Conservation (phyloP, 1,140 invertebrate genomes). For the Drosophila elegans region DNA sequence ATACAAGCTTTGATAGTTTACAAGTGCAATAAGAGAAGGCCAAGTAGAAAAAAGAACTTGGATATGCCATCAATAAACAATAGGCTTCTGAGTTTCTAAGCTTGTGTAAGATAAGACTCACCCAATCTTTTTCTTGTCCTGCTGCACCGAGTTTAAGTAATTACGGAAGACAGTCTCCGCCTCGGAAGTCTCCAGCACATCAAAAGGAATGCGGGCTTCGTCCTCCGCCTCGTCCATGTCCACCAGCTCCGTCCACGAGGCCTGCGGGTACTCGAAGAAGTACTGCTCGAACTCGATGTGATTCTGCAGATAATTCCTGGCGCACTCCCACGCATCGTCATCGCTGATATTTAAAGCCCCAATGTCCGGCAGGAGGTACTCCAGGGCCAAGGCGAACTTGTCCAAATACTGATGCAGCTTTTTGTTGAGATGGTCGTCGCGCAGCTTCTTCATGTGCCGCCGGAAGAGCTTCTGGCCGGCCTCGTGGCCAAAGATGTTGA, state of each 20-base stretch:
- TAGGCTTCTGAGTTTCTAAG: too few relatives aligned
- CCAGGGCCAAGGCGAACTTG: slow-evolving; percentile 91
- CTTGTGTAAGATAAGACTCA: slow-evolving; percentile 85
- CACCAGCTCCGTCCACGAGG: slow-evolving; percentile 90
- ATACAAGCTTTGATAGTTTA: too few relatives aligned
- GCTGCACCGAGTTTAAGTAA: slow-evolving; percentile 95
- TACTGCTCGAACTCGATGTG: slow-evolving; percentile 96
- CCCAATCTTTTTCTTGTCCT: slow-evolving; percentile 95
- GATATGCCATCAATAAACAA: too few relatives aligned
- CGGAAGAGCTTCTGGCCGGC: slow-evolving; percentile 92
- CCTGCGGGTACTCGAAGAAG: slow-evolving; percentile 93
- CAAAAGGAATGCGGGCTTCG: slow-evolving; percentile 93
- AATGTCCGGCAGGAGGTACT: slow-evolving; percentile 93
- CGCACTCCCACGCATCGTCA: slow-evolving; percentile 93
- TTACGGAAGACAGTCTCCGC: slow-evolving; percentile 96
- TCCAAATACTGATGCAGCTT: slow-evolving; percentile 93
- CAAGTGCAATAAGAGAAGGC: too few relatives aligned
- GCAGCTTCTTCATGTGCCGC: slow-evolving; percentile 92
- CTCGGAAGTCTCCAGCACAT: slow-evolving; percentile 95
- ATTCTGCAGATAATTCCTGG: slow-evolving; percentile 92
- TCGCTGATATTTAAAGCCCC: slow-evolving; percentile 87
- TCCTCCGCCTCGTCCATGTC: slow-evolving; percentile 88
- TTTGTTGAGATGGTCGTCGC: slow-evolving; percentile 93
- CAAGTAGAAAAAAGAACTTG: too few relatives aligned
- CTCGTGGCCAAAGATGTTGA: slow-evolving; percentile 94